Conservation (phyloP, 2,113 vertebrate species). For the Alexandromys fortis region DNA sequence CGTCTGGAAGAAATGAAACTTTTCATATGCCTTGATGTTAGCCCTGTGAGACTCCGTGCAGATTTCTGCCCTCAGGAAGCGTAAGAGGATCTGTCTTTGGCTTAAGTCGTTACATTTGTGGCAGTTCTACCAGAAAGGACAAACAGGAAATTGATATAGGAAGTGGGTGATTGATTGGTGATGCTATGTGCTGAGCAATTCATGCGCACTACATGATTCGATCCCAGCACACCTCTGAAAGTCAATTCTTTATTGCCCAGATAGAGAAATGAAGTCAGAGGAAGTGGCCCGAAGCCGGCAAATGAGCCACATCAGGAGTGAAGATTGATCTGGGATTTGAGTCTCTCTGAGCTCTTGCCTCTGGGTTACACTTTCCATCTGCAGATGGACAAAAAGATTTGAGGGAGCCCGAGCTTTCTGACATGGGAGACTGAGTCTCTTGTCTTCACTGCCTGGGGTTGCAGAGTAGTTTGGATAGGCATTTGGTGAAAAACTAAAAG, state of each 20-base stretch:
- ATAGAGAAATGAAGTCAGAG: background rate
- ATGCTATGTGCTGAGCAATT: background rate
- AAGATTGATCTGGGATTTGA: background rate
- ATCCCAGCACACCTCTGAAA: background rate
- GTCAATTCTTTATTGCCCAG: background rate
- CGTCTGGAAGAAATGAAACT: background rate
- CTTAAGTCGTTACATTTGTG: background rate
- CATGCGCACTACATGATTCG: background rate
- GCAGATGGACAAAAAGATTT: background rate
- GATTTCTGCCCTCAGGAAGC: background rate
- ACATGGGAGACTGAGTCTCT: background rate
- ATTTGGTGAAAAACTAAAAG: background rate
- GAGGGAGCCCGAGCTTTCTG: background rate
- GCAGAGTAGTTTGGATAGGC: background rate
- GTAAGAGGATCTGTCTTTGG: background rate
- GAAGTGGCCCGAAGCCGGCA: background rate
- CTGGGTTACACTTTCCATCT: background rate
- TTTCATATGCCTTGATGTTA: background rate
- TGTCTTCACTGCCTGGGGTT: background rate
- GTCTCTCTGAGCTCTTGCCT: background rate
- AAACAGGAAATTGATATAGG: background rate
- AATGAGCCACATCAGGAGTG: background rate
- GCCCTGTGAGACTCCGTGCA: background rate
- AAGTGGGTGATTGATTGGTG: background rate
- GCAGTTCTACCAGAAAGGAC: background rate